A percentile compares a stretch with the other conserved stretches of the same genome.
phyloP scores from a whole-genome alignment of 1,140 invertebrate species.

The Drosophila aff. region DNA sequence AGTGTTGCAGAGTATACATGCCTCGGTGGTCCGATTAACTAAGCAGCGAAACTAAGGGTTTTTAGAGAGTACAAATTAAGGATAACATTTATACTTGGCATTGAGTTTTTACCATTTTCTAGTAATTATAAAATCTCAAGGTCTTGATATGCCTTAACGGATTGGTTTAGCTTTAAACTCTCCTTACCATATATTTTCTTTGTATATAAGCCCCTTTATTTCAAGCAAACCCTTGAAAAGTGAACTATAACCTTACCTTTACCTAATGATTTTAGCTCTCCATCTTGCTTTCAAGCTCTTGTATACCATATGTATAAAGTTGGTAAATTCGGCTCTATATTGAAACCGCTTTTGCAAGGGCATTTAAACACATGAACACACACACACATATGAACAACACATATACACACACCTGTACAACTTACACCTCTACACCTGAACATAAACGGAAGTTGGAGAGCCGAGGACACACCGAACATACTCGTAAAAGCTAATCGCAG shows the following conservation, averaged over 20 bases:
- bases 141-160: background rate
- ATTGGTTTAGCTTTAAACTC: background rate
- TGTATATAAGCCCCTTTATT: background rate
- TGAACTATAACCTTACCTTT: background rate
- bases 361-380: constrained; percentile 28
- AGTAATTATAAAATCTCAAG: background rate
- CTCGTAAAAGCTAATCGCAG: constrained; percentile 74
- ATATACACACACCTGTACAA: constrained; percentile 5
- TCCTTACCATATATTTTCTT: too few relatives aligned
- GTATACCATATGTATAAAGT: constrained; percentile 1
- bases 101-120: background rate
- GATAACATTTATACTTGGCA: background rate
- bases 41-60: background rate
- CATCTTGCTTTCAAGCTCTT: constrained; percentile 14
- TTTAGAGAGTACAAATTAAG: background rate
- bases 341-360: constrained; percentile 43
- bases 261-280: constrained; percentile 1
- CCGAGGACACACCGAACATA: constrained; percentile 63
- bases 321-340: constrained; percentile 16
- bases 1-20: background rate
- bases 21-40: background rate
- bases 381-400: constrained; percentile 1
- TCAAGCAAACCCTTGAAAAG: background rate
- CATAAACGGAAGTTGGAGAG: constrained; percentile 51
- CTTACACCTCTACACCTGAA: constrained; percentile 37